Base-by-base conservation (phyloP, 2,888 invertebrate genomes). In the Physocephala rufipes region DNA sequence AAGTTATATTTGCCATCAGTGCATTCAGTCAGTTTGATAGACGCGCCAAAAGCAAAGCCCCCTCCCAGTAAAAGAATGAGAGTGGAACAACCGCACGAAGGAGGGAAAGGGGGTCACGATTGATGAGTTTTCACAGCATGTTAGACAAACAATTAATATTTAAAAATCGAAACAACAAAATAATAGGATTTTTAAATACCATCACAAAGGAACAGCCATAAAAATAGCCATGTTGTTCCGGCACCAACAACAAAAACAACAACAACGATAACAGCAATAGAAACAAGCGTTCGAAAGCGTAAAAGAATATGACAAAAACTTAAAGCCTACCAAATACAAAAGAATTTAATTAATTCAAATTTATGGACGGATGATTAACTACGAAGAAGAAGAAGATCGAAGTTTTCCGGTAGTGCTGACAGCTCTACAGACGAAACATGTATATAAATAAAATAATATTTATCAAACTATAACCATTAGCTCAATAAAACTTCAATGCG, bases 231-330 rank as follows among this genome's bases (percentile, higher is more conserved):
- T n/a, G n/a, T n/a, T n/a, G n/a, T n/a, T 9, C 51, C 36, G 9
- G 36, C 36, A 36, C 47, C 24, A 64, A 64, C 49, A 64, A 64
- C 15, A 65, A 65, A 28, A 65, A 47, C 12, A 47, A 65, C 21
- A 63, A 47, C 45, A 64, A 24, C 24, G 24, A 1, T 24, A 64
- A 64, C 47, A 49, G 26, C 51, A 65, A 19, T 51, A 51, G 19
- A 24, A 28, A 26, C 49, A 65, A 53, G 26, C 19, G 51, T 51
- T 49, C 9, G 45, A 58, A 67, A 53, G 21, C 53, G 62, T 59
- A 30, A 16, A 69, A 62, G 28, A 13, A 66, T 53, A n/a, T 47
- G n/a, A 55, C 53, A 45, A 12, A 45, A 45, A 45, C 12, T n/a
- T n/a, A 66, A 24, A 51, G 30, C n/a, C 19, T 12, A 16, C 16